Conservation (phyloP, 2,113 vertebrate genomes). For the Chamaetylas fuelleborni region DNA sequence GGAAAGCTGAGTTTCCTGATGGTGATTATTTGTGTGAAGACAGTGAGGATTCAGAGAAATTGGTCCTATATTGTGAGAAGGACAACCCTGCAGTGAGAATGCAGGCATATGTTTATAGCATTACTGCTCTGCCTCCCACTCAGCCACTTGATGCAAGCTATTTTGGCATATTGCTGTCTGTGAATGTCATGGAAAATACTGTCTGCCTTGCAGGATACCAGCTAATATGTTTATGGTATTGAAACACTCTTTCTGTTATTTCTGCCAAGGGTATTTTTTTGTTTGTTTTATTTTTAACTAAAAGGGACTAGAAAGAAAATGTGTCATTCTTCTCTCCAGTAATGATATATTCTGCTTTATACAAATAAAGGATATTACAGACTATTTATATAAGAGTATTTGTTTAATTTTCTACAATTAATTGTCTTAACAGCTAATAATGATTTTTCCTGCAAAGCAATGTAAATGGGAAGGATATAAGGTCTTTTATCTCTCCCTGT, state of each 20-base stretch:
- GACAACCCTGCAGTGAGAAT: not conserved
- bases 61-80: not conserved
- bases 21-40: not conserved
- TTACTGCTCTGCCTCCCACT: not conserved
- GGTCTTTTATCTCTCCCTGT: accelerated
- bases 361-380: not conserved
- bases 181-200: not conserved
- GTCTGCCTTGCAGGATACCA: not conserved
- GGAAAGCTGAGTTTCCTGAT: not conserved
- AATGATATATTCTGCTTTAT: not conserved
- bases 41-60: not conserved
- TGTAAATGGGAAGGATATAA: not conserved
- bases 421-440: not conserved
- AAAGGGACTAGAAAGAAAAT: not conserved
- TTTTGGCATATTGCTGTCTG: not conserved
- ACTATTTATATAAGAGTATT: not conserved
- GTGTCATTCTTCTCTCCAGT: not conserved
- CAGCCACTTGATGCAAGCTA: not conserved
- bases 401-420: not conserved
- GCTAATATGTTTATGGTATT: not conserved
- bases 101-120: not conserved
- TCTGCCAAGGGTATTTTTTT: not conserved
- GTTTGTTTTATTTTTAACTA: not conserved
- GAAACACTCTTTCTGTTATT: not conserved
- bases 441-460: not conserved